phyloP scores from a whole-genome alignment of 2,797 vertebrate genomes.

The Taeniopygia guttata region DNA sequence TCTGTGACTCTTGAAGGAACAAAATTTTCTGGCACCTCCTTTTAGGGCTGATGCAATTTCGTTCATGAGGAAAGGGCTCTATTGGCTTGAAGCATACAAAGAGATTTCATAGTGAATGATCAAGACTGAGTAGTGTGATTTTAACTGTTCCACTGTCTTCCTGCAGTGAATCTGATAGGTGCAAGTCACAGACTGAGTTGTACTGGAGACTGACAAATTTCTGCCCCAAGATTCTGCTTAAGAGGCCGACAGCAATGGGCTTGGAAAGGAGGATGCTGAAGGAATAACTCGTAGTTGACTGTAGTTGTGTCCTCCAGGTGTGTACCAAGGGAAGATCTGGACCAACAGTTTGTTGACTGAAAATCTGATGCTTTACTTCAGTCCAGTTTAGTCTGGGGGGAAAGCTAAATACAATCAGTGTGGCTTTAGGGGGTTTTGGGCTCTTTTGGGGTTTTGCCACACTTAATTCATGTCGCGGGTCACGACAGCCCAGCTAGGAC shows the following conservation, averaged over 20 bases:
- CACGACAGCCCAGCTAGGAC: accelerated
- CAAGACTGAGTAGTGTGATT: not conserved
- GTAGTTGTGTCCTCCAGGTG: not conserved
- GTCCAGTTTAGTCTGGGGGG: not conserved
- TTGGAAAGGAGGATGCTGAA: not conserved
- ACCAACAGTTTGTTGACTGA: not conserved
- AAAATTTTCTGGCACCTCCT: not conserved
- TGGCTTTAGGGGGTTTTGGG: not conserved
- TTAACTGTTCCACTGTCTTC: not conserved
- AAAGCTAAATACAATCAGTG: not conserved
- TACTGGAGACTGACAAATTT: not conserved
- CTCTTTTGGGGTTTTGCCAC: not conserved
- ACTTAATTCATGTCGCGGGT: not conserved
- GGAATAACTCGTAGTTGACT: not conserved
- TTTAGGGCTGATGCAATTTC: not conserved
- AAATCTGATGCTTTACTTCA: not conserved
- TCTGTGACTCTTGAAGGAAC: not conserved
- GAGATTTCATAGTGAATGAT: not conserved
- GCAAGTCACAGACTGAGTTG: not conserved
- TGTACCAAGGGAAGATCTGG: not conserved
- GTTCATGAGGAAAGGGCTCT: not conserved
- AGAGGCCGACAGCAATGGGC: not conserved
- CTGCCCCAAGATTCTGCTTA: not conserved
- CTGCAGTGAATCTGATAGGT: not conserved
- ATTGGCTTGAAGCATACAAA: not conserved